phyloP scores from a whole-genome alignment of 2,888 invertebrate genomes.

The Spicauda simplicius region DNA sequence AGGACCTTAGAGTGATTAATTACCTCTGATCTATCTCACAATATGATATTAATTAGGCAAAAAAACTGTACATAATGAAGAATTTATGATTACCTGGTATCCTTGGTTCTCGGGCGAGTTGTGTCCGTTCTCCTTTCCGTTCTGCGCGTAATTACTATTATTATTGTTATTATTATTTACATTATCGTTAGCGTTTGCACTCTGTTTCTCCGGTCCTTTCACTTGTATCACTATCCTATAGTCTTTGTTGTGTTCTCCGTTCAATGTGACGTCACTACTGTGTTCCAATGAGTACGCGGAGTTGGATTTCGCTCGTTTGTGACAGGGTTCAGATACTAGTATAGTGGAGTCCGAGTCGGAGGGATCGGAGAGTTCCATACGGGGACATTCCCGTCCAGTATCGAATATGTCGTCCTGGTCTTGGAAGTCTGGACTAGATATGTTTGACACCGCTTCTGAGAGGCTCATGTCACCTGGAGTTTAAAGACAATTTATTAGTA shows the following conservation, averaged over 20 bases:
- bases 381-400: conserved; percentile 90
- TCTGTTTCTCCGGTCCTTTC: conserved; percentile 72
- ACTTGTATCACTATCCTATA: conserved; percentile 93
- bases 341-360: conserved; percentile 96
- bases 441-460: conserved; percentile 94
- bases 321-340: conserved; percentile 91
- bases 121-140: conserved; percentile 75
- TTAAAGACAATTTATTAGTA: neutral
- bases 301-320: conserved; percentile 80
- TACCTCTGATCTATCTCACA: too few species aligned
- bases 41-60: too few species aligned
- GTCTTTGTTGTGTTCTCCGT: conserved; percentile 74
- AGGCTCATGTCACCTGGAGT: conserved; percentile 90
- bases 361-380: conserved; percentile 94
- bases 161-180: conserved; percentile 73
- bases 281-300: conserved; percentile 76
- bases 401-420: conserved; percentile 94
- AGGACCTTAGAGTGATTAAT: too few species aligned
- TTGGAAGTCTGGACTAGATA: conserved; percentile 95
- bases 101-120: conserved; percentile 84
- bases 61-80: too few species aligned
- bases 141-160: conserved; percentile 74
- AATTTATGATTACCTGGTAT: conserved; percentile 74
- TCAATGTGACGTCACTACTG: conserved; percentile 85
- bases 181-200: conserved; percentile 65